Conservation (phyloP, 2,113 vertebrate genomes). For the Perccottus glenii region DNA sequence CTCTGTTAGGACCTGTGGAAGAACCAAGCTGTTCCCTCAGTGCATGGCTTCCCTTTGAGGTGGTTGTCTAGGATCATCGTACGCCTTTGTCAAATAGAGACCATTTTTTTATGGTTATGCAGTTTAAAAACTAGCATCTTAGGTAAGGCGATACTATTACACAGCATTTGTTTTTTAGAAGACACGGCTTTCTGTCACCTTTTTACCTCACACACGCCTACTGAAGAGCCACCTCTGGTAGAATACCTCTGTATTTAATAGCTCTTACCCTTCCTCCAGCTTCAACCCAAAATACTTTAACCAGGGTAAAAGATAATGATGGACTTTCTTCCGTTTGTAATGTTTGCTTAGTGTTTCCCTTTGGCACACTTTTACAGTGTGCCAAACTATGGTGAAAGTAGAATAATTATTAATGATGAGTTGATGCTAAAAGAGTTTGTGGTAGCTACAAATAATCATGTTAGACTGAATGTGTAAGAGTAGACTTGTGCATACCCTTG, state of each 20-base stretch:
- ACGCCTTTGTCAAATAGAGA: constrained; percentile 60
- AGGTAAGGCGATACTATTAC: constrained; percentile 36
- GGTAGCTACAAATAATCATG: constrained; percentile 44
- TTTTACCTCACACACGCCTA: constrained; percentile 69
- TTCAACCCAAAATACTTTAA: constrained; percentile 66
- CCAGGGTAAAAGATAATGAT: constrained; percentile 64
- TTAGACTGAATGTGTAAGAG: constrained; percentile 62
- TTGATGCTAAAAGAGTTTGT: constrained; percentile 47
- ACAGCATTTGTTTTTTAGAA: constrained; percentile 56
- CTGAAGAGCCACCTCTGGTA: constrained; percentile 60
- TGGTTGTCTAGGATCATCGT: constrained; percentile 58
- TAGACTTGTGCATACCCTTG: constrained; percentile 33
- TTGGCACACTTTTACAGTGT: constrained; percentile 31
- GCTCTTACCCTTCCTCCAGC: constrained; percentile 66
- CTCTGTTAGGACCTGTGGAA: constrained; percentile 52
- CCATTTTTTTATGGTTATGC: constrained; percentile 69
- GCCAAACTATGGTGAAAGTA: constrained; percentile 32
- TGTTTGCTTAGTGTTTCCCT: constrained; percentile 34
- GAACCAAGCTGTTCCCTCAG: constrained; percentile 54
- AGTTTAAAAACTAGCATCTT: constrained; percentile 63
- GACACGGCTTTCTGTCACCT: constrained; percentile 62
- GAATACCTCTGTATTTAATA: constrained; percentile 64
- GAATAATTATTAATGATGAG: constrained; percentile 47
- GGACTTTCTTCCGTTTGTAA: constrained; percentile 30
- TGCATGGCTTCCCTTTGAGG: constrained; percentile 63